Evolutionary conservation across 2,113 vertebrate genomes (phyloP).

Genomic region (Mormyrus lacerda): DNA sequence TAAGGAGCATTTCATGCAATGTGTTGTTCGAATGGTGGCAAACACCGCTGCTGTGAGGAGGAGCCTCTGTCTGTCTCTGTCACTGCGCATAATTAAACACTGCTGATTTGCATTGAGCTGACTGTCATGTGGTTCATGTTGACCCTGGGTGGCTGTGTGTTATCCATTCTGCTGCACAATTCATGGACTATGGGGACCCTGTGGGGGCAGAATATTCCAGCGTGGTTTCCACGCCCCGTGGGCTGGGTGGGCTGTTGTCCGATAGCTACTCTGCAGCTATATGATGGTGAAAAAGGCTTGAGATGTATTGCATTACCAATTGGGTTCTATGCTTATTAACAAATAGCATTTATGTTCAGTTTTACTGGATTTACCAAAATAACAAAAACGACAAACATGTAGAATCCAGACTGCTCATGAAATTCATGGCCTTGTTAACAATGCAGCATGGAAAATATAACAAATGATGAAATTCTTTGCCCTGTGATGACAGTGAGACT

Average conservation of each 20-base stretch:
- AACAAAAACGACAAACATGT: background rate
- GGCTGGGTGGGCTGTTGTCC: background rate
- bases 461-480: background rate
- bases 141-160: background rate
- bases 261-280: background rate
- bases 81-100: background rate
- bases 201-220: constrained; percentile 29
- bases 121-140: background rate
- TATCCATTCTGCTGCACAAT: constrained; percentile 28
- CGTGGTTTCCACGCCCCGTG: background rate
- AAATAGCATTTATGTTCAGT: background rate
- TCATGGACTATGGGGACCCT: constrained; percentile 19
- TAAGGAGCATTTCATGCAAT: background rate
- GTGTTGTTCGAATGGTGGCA: background rate
- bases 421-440: background rate
- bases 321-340: background rate
- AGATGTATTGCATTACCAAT: background rate
- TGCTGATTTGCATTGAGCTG: background rate
- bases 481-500: background rate
- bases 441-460: background rate
- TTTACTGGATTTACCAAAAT: background rate
- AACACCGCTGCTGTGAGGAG: background rate
- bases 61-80: background rate
- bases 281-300: background rate
- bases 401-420: background rate